A percentile compares a stretch with the other conserved stretches of the same genome.
Conservation (phyloP, 2,113 vertebrate species). For the Cephalopholis sonnerati region DNA sequence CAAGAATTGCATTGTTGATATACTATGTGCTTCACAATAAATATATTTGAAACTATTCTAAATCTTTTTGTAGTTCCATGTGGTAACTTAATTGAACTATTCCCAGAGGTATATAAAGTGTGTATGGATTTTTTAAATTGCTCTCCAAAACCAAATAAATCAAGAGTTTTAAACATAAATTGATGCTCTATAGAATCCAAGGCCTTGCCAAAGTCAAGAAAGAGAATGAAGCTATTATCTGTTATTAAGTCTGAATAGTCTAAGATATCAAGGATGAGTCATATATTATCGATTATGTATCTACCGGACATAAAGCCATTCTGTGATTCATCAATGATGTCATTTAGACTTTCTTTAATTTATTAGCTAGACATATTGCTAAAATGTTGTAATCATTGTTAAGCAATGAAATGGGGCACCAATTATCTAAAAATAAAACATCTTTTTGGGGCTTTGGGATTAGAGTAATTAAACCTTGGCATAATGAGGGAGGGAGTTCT, state of each 20-base stretch:
- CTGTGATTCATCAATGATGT: background rate
- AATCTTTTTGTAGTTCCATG: background rate
- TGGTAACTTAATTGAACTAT: background rate
- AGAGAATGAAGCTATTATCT: background rate
- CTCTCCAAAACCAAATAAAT: background rate
- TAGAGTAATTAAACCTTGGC: background rate
- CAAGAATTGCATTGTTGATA: no score
- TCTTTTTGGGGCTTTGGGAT: background rate
- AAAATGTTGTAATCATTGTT: background rate
- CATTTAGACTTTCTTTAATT: background rate
- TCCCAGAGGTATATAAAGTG: background rate
- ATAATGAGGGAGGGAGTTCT: background rate
- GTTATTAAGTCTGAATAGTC: background rate
- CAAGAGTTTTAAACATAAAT: background rate
- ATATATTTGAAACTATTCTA: no score
- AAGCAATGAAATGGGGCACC: no score
- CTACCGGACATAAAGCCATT: background rate
- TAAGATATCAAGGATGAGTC: background rate
- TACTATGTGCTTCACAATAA: no score
- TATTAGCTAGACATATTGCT: background rate
- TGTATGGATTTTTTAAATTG: background rate
- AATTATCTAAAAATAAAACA: background rate
- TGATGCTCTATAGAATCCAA: background rate
- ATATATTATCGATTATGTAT: background rate
- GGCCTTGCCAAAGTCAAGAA: background rate